A percentile compares a stretch with the other conserved stretches of the same genome.
phyloP scores from a whole-genome alignment of 2,888 invertebrate species.

The Junonia oenone region DNA sequence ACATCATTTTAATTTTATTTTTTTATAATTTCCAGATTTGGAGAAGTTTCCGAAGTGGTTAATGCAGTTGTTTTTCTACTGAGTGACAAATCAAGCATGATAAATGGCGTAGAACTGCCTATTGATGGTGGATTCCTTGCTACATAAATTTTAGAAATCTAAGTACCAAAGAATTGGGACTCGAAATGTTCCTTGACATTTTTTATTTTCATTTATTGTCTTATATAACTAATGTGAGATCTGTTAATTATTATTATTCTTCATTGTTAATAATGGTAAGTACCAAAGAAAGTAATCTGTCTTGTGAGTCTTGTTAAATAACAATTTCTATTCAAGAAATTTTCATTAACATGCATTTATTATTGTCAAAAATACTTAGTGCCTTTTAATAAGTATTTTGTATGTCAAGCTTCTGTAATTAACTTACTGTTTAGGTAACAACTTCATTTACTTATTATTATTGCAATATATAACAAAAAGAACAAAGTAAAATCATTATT shows the following conservation, averaged over 20 bases:
- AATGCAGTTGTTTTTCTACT: constrained; percentile 89
- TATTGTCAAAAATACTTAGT: background rate
- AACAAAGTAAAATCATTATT: too few species aligned
- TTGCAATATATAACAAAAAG: too few species aligned
- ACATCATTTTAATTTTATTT: too few species aligned
- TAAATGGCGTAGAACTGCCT: constrained; percentile 85
- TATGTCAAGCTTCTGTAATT: background rate
- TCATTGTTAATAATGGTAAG: constrained; percentile 21
- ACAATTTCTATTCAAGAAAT: background rate
- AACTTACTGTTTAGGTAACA: background rate
- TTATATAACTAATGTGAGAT: constrained; percentile 21
- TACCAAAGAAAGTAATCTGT: constrained; percentile 32
- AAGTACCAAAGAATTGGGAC: constrained; percentile 8
- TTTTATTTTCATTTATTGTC: constrained; percentile 10
- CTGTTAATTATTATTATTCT: constrained; percentile 28
- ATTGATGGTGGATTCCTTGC: constrained; percentile 90
- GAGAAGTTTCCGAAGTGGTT: constrained; percentile 90
- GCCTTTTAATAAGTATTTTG: background rate
- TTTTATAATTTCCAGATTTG: constrained; percentile 74
- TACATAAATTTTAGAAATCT: constrained; percentile 46
- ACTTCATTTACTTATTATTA: too few species aligned
- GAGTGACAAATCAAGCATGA: constrained; percentile 80
- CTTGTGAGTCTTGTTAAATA: constrained; percentile 6
- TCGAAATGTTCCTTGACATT: constrained; percentile 13
- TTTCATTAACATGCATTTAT: background rate